These are phyloP conservation scores for Strigamia crassipes DNA, from an alignment of 2,888 invertebrate species.

Conservation along the genomic window DNA sequence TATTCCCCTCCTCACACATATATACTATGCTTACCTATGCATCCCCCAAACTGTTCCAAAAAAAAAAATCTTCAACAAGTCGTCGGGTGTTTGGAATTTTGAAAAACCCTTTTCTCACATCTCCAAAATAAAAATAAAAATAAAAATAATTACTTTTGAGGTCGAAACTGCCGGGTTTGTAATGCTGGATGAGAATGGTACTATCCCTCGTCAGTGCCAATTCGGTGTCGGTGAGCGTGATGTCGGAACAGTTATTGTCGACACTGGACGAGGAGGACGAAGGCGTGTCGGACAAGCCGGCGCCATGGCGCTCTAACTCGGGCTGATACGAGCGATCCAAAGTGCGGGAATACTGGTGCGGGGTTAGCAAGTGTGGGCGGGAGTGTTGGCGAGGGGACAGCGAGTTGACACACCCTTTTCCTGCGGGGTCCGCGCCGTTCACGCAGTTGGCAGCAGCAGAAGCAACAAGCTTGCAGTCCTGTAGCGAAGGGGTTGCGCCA, in stretches of 20 bases:
- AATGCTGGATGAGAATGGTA: conserved; percentile 81
- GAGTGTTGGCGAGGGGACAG: conserved; percentile 4
- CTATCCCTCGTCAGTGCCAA: conserved; percentile 79
- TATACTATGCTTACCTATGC: conserved; percentile 32
- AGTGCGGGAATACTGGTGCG: not conserved
- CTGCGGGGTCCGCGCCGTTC: not conserved
- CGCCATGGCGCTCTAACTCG: conserved; percentile 19
- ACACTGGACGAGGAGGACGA: conserved; percentile 65
- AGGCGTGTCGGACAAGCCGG: conserved; percentile 23
- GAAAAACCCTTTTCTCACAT: not conserved
- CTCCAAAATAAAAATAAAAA: not conserved
- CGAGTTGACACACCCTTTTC: conserved; percentile 12
- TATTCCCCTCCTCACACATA: conserved; percentile 38
- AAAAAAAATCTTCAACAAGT: not conserved
- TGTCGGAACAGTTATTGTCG: conserved; percentile 83
- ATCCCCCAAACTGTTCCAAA: not conserved
- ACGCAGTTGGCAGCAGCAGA: not conserved
- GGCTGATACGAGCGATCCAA: conserved; percentile 26
- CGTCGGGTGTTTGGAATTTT: not conserved
- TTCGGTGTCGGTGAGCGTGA: conserved; percentile 81
- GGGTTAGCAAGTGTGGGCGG: conserved; percentile 14
- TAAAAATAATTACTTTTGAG: conserved; percentile 19
- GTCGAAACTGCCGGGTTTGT: conserved; percentile 62
- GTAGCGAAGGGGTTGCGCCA: not conserved
- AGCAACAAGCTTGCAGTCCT: conserved; percentile 20